phyloP scores from a whole-genome alignment of 2,113 vertebrate genomes.

The Clarias gariepinus region DNA sequence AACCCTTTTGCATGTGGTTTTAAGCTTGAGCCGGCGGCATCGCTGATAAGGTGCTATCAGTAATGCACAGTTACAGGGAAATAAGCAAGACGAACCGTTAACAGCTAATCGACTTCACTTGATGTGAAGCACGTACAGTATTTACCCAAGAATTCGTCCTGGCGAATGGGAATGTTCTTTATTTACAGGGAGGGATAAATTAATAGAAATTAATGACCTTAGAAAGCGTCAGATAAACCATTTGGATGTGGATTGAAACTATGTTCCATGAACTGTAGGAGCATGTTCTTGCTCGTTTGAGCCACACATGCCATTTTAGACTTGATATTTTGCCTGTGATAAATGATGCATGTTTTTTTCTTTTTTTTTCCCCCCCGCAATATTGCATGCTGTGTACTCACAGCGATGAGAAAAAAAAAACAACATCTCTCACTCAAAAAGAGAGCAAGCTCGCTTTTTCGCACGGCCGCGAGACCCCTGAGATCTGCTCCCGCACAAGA shows the following conservation, averaged over 20 bases:
- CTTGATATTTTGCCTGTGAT: not conserved
- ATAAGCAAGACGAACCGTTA: not conserved
- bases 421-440: slow-evolving; percentile 21
- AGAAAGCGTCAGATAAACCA: not conserved
- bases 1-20: not conserved
- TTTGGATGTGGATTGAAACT: not conserved
- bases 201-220: not conserved
- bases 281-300: not conserved
- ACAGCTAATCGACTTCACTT: not conserved
- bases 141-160: not conserved
- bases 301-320: not conserved
- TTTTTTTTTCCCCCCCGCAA: not conserved
- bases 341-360: slow-evolving; percentile 23
- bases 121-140: not conserved
- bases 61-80: not conserved
- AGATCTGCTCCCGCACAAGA: slow-evolving; percentile 1
- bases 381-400: slow-evolving; percentile 6
- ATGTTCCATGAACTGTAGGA: not conserved
- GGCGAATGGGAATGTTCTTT: not conserved
- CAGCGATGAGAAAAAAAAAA: not conserved
- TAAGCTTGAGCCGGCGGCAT: not conserved
- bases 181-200: not conserved
- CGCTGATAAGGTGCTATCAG: not conserved
- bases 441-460: not conserved
- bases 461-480: not conserved